Base-by-base conservation (phyloP, 2,113 vertebrate genomes). In the Prinia subflava region DNA sequence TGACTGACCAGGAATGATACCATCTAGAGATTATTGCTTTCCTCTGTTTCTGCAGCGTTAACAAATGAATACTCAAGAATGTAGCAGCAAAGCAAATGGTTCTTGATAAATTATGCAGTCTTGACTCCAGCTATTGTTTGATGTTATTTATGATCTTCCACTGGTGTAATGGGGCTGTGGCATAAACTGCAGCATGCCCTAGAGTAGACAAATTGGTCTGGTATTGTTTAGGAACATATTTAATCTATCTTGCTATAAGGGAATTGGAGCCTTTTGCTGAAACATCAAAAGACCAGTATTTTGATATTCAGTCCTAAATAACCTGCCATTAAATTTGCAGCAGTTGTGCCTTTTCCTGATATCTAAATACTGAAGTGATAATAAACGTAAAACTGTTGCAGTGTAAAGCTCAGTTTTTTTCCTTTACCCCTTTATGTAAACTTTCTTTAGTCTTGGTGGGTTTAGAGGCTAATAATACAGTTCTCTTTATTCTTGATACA, bases 1-100 rank as follows among this genome's bases (percentile, higher is more conserved):
- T 94, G 97, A 96, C 87, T 92, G 95, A 96, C 77, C 74, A 41
- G 78, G 67, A 63, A 55, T 95, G 94, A 96, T 95, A 97, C 94
- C 82, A 89, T 96, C 62, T 67, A 67, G 89, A 94, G 94, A 91
- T 78, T 55, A 83, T 87, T 87, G 50, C 74, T 90, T 94, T 89
- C 91, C 96, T 95, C 79, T 90, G 89, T 97, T 95, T 84, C 60
- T 96, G 64, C 8, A 33, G 65, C 16, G 56, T 96, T 96, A 89
- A 95, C 95, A 84, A 91, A 83, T 87, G 68, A 73, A 39, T 69
- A 56, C 75, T 80, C 39, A 91, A 88, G 89, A 96, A 91, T 73
- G 80, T 64, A 92, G 91, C 76, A 85, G 80, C 69, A 22, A 75
- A 94, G 94, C 77, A 89, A 96, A 91, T 80, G 74, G 85, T 59